A percentile compares a stretch with the other conserved stretches of the same genome.
Evolutionary conservation across 2,113 vertebrate species (phyloP).

Genomic region (Marmota flaviventris): DNA sequence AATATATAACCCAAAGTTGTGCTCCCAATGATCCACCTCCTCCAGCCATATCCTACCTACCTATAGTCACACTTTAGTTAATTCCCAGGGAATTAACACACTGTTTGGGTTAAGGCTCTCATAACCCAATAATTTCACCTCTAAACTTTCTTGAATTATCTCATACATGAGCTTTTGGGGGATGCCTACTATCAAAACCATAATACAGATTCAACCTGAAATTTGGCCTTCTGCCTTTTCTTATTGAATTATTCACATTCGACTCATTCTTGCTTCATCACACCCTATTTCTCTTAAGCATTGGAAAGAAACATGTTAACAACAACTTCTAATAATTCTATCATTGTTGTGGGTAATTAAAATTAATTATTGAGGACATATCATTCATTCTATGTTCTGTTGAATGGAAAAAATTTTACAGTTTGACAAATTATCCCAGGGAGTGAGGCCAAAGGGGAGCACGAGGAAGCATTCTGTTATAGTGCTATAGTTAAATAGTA

Average conservation of each 20-base stretch:
- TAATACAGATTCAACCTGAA: neutral
- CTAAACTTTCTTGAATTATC: no score
- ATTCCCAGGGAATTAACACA: no score
- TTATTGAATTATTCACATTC: conserved; percentile 19
- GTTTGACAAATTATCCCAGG: neutral
- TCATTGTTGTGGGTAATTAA: neutral
- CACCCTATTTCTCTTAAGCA: neutral
- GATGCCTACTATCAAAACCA: no score
- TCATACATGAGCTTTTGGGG: no score
- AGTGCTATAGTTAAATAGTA: neutral
- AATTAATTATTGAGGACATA: neutral
- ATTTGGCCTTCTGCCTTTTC: neutral
- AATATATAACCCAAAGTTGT: no score
- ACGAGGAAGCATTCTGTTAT: neutral
- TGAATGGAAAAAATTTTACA: neutral
- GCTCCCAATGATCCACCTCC: no score
- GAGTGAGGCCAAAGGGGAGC: neutral
- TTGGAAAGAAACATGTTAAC: neutral
- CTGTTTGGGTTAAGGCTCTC: no score
- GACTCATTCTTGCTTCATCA: neutral
- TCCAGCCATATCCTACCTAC: no score
- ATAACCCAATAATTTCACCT: no score
- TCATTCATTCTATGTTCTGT: neutral
- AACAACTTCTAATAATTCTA: neutral
- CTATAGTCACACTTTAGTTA: no score